Conservation (phyloP, 2,888 invertebrate species). For the Campoplex capitator region DNA sequence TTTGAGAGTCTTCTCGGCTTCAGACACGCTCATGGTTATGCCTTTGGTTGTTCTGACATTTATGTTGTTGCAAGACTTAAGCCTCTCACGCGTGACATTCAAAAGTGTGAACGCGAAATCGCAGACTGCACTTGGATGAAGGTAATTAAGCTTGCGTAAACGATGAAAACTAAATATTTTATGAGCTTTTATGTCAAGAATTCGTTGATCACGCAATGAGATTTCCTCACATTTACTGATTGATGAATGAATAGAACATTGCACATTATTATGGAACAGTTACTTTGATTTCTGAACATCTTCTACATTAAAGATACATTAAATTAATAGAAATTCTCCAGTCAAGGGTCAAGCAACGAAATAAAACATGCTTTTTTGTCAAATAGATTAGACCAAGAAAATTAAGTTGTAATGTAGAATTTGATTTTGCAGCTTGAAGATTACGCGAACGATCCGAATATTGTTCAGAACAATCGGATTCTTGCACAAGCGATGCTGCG, state of each 20-base stretch:
- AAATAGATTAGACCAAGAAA: background rate
- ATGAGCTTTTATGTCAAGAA: background rate
- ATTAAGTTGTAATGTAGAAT: background rate
- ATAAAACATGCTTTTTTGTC: no score
- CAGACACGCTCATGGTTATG: slow-evolving; percentile 91
- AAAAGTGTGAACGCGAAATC: slow-evolving; percentile 91
- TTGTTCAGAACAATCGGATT: slow-evolving; percentile 90
- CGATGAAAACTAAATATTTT: background rate
- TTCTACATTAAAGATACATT: no score
- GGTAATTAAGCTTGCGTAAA: slow-evolving; percentile 79
- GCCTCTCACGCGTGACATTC: slow-evolving; percentile 88
- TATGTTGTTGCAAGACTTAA: slow-evolving; percentile 92
- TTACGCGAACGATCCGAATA: slow-evolving; percentile 89
- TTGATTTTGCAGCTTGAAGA: slow-evolving; percentile 85
- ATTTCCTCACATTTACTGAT: background rate
- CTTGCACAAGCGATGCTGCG: slow-evolving; percentile 89
- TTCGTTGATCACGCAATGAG: no score
- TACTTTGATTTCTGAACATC: no score
- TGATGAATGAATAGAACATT: no score
- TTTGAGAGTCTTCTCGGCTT: slow-evolving; percentile 92
- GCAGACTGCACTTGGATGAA: slow-evolving; percentile 93
- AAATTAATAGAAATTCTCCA: no score
- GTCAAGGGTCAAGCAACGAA: no score
- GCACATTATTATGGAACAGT: no score
- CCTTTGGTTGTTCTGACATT: slow-evolving; percentile 94